Evolutionary conservation across 2,797 vertebrate species (phyloP).

Genomic region (Micromesistius poutassou): DNA sequence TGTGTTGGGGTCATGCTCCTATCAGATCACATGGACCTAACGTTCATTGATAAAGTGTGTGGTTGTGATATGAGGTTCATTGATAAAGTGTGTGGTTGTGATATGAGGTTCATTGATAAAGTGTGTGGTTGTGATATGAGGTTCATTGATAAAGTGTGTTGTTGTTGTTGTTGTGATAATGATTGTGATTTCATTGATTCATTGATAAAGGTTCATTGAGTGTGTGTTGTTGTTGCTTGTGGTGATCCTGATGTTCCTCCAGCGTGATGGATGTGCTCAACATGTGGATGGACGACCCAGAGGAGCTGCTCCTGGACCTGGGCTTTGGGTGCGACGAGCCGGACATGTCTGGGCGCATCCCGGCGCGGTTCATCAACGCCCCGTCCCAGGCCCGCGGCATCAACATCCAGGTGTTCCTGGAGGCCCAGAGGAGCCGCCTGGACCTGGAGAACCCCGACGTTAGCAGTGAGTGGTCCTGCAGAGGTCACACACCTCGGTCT

Average conservation of each 20-base stretch:
- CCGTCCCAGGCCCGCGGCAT: constrained; percentile 84
- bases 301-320: constrained; percentile 86
- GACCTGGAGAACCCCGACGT: constrained; percentile 80
- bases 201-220: neutral
- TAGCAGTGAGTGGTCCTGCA: constrained; percentile 72
- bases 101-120: no score
- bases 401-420: constrained; percentile 79
- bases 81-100: no score
- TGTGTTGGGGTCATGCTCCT: neutral
- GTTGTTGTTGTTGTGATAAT: no score
- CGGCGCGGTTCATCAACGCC: constrained; percentile 81
- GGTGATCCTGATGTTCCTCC: neutral
- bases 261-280: constrained; percentile 78
- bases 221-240: no score
- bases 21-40: no score
- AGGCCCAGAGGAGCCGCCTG: constrained; percentile 82
- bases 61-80: no score
- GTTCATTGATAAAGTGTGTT: no score
- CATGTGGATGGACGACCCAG: constrained; percentile 83
- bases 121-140: no score
- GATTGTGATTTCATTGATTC: no score
- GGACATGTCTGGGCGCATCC: constrained; percentile 82
- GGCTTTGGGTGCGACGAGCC: constrained; percentile 88
- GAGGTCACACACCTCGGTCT: no score
- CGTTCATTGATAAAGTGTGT: no score